Conservation (phyloP, 1,140 invertebrate species). For the Papilio polytes region DNA sequence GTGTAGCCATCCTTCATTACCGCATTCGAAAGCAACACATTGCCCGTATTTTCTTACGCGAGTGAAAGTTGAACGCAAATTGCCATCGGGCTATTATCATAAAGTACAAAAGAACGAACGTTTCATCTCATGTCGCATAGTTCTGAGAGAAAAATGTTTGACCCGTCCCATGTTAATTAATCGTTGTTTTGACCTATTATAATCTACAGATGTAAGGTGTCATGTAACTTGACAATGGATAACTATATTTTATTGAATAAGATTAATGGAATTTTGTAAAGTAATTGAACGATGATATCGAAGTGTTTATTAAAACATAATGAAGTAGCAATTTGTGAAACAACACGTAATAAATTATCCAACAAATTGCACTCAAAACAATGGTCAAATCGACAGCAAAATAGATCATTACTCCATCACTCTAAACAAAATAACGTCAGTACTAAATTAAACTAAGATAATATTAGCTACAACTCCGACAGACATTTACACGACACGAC, state of each 20-base stretch:
- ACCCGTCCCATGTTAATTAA: constrained; percentile 3
- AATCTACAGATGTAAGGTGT: not conserved
- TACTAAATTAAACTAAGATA: not conserved
- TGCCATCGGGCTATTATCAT: constrained; percentile 33
- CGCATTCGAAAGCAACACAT: constrained; percentile 34
- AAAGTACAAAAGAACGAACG: constrained; percentile 33
- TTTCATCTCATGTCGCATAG: constrained; percentile 34
- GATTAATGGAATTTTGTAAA: not conserved
- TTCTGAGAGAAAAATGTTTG: constrained; percentile 12
- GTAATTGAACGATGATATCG: not conserved
- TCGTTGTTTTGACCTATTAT: constrained; percentile 9
- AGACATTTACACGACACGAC: constrained; percentile 28
- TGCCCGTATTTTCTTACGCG: constrained; percentile 33
- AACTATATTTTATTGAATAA: not conserved
- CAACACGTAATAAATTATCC: not conserved
- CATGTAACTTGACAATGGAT: not conserved
- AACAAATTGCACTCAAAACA: not conserved
- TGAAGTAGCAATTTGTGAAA: not conserved
- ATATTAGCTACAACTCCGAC: constrained; percentile 20
- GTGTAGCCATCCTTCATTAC: constrained; percentile 8
- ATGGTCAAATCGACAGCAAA: not conserved
- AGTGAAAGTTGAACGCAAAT: constrained; percentile 36
- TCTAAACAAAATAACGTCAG: constrained; percentile 21
- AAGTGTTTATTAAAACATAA: not conserved
- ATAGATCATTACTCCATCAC: not conserved